Percentiles rank a stretch among this genome's conserved stretches.
Evolutionary conservation across 2,113 vertebrate species (phyloP).

Genomic region (Turnix velox): DNA sequence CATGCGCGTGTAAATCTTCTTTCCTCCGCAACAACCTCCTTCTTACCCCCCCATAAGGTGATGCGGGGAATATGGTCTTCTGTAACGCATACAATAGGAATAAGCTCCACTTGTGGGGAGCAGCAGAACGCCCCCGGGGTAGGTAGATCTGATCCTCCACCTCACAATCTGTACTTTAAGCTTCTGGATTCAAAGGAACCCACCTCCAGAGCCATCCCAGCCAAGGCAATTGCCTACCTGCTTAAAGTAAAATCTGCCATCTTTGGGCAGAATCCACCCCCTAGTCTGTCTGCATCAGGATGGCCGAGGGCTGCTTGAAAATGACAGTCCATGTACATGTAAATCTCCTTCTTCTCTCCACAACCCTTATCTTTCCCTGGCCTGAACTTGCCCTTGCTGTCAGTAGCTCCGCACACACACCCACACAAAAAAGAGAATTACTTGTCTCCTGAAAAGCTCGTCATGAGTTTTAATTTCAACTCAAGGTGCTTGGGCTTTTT

Average conservation of each 20-base stretch:
- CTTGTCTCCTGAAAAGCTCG: background rate
- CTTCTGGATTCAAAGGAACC: background rate
- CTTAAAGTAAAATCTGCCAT: background rate
- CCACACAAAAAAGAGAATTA: background rate
- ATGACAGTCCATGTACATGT: background rate
- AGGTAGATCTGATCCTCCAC: background rate
- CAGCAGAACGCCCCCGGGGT: background rate
- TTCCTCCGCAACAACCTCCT: background rate
- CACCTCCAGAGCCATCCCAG: background rate
- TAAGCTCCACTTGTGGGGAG: background rate
- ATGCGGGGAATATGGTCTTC: fast-evolving
- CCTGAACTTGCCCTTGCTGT: background rate
- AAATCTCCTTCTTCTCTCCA: background rate
- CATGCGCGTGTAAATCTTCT: fast-evolving
- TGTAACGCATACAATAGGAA: fast-evolving
- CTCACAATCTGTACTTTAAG: background rate
- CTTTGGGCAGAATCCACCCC: background rate
- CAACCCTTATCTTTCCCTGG: background rate
- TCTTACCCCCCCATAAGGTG: background rate
- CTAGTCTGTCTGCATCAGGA: background rate
- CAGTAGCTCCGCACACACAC: background rate
- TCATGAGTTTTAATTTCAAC: background rate
- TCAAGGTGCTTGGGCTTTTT: fast-evolving
- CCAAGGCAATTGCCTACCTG: background rate
- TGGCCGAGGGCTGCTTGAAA: background rate